phyloP scores from a whole-genome alignment of 2,113 vertebrate species.

The Helogale parvula region DNA sequence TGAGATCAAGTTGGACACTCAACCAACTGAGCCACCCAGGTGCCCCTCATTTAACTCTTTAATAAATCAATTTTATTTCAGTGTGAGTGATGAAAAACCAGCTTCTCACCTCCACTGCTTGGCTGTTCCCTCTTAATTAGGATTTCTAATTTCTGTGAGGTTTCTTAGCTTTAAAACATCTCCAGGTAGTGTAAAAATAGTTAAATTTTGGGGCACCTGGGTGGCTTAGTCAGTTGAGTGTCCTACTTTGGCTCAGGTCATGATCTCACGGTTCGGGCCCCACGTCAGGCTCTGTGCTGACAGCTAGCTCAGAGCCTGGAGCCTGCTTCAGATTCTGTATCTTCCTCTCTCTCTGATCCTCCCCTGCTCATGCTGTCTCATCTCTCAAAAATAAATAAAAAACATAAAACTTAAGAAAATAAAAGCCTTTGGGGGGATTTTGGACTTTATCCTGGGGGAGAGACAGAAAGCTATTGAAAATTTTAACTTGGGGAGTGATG shows the following conservation, averaged over 20 bases:
- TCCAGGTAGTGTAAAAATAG: not conserved
- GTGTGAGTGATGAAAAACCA: not conserved
- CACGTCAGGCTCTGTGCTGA: too few species aligned
- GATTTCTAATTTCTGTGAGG: not conserved
- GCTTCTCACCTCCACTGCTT: not conserved
- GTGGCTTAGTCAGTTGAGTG: too few species aligned
- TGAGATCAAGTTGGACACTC: too few species aligned
- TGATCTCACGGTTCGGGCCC: too few species aligned
- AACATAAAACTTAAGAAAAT: too few species aligned
- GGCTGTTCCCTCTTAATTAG: not conserved
- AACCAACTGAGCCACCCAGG: too few species aligned
- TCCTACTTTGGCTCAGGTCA: too few species aligned
- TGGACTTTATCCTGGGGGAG: not conserved
- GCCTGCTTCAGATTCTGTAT: too few species aligned
- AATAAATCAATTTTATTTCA: not conserved
- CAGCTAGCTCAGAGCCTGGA: too few species aligned
- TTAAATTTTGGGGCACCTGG: not conserved
- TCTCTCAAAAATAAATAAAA: too few species aligned
- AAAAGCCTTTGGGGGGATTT: not conserved
- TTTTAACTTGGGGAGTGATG: not conserved
- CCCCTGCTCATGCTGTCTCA: too few species aligned
- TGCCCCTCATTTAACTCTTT: not conserved
- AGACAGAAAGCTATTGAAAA: not conserved
- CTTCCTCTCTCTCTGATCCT: too few species aligned
- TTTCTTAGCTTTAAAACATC: not conserved